Evolutionary conservation across 2,113 vertebrate species (phyloP).

Genomic region (Perca fluviatilis): DNA sequence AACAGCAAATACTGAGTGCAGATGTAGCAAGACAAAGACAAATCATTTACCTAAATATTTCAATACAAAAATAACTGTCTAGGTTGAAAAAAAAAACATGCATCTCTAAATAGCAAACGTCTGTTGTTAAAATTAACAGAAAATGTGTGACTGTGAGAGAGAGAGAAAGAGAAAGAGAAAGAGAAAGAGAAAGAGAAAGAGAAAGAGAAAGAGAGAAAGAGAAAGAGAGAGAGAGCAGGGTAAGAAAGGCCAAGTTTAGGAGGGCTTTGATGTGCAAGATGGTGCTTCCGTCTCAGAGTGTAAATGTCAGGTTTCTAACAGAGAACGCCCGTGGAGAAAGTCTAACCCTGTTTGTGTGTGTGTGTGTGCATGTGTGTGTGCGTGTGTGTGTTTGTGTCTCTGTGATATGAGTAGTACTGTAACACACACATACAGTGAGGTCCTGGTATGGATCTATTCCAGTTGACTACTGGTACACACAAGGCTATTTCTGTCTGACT

Average conservation of each 20-base stretch:
- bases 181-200: not conserved
- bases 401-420: not conserved
- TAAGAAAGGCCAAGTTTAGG: slow-evolving; percentile 19
- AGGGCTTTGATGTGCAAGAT: slow-evolving; percentile 65
- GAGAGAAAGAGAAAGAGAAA: not conserved
- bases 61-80: slow-evolving; percentile 21
- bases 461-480: slow-evolving; percentile 64
- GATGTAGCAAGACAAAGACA: not conserved
- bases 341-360: slow-evolving; percentile 26
- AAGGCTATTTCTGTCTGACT: slow-evolving; percentile 75
- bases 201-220: not conserved
- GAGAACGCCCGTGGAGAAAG: slow-evolving; percentile 48
- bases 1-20: slow-evolving; percentile 3
- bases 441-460: slow-evolving; percentile 69
- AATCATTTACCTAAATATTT: slow-evolving; percentile 19
- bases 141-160: not conserved
- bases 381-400: slow-evolving; percentile 7
- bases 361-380: slow-evolving; percentile 16
- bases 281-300: slow-evolving; percentile 51
- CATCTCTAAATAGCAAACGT: slow-evolving; percentile 28
- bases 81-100: not conserved
- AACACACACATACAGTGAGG: slow-evolving; percentile 26
- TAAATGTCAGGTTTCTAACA: slow-evolving; percentile 75
- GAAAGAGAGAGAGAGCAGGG: not conserved
- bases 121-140: slow-evolving; percentile 27